phyloP scores from a whole-genome alignment of 2,113 vertebrate genomes.

The Glaucomys volans region DNA sequence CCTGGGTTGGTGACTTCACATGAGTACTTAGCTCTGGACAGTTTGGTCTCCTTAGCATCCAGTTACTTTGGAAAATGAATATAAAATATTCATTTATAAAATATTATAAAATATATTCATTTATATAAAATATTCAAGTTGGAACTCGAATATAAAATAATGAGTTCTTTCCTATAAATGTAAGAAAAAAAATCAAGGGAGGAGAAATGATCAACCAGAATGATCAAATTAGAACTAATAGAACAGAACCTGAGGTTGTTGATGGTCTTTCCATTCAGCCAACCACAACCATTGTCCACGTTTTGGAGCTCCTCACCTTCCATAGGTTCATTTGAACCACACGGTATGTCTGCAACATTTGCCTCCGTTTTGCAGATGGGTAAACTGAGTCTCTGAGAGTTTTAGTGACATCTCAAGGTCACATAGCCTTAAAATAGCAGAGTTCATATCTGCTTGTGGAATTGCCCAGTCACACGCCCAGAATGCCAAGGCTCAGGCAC shows the following conservation, averaged over 20 bases:
- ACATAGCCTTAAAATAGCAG: not conserved
- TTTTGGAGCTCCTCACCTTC: not conserved
- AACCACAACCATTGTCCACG: not conserved
- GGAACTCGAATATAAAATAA: not conserved
- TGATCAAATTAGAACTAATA: not conserved
- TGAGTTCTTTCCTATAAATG: not conserved
- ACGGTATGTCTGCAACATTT: not conserved
- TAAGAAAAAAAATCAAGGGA: not conserved
- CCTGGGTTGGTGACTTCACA: fast-evolving
- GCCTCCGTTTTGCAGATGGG: not conserved
- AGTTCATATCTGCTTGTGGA: not conserved
- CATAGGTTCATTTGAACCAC: not conserved
- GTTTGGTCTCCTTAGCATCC: not conserved
- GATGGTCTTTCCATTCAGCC: not conserved
- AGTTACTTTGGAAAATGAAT: not conserved
- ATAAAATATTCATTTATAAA: too few species aligned
- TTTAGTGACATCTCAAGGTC: not conserved
- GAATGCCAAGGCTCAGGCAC: not conserved
- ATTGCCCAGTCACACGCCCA: not conserved
- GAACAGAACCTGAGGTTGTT: not conserved
- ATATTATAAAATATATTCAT: too few species aligned
- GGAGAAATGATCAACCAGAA: not conserved
- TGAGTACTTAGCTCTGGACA: not conserved
- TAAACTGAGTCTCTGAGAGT: not conserved
- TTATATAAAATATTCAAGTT: too few species aligned